Percentiles rank a stretch among this genome's conserved stretches.
Conservation (phyloP, 1,140 invertebrate species). For the Drosophila hydei region DNA sequence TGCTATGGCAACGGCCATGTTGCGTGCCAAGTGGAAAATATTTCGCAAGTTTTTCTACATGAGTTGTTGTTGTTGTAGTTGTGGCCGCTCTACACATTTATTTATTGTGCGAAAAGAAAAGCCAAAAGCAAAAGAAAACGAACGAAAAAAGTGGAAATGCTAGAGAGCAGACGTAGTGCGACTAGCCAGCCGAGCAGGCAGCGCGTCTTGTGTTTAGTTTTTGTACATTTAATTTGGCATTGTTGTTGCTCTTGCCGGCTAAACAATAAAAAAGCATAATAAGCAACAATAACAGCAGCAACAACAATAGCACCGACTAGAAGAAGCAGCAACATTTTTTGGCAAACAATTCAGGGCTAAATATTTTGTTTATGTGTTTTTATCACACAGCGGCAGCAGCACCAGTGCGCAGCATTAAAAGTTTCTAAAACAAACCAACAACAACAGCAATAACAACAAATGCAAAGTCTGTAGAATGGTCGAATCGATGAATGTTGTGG, state of each 20-base stretch:
- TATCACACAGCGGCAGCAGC: too few species aligned
- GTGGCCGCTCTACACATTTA: conserved; percentile 56
- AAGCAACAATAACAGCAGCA: conserved; percentile 37
- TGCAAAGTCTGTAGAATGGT: too few species aligned
- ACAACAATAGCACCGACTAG: conserved; percentile 29
- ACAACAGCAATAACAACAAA: background rate
- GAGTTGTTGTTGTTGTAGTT: conserved; percentile 29
- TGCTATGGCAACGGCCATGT: conserved; percentile 51
- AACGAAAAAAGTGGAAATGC: conserved; percentile 48
- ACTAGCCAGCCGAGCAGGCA: conserved; percentile 36
- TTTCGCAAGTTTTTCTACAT: conserved; percentile 78
- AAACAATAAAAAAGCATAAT: conserved; percentile 69
- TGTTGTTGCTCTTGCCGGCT: conserved; percentile 64
- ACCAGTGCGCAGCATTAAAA: conserved; percentile 29
- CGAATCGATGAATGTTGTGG: background rate
- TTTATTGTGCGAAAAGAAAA: conserved; percentile 73
- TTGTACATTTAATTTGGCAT: conserved; percentile 68
- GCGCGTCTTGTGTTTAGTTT: conserved; percentile 72
- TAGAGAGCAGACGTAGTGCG: conserved; percentile 26
- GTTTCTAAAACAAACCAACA: conserved; percentile 25
- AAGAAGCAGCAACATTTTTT: conserved; percentile 71
- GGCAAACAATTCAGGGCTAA: conserved; percentile 81
- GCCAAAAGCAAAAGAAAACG: background rate
- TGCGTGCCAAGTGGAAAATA: conserved; percentile 82
- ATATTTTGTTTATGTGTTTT: conserved; percentile 78